Base-by-base conservation (phyloP, 2,797 vertebrate genomes). In the Thripadectes ignobilis region DNA sequence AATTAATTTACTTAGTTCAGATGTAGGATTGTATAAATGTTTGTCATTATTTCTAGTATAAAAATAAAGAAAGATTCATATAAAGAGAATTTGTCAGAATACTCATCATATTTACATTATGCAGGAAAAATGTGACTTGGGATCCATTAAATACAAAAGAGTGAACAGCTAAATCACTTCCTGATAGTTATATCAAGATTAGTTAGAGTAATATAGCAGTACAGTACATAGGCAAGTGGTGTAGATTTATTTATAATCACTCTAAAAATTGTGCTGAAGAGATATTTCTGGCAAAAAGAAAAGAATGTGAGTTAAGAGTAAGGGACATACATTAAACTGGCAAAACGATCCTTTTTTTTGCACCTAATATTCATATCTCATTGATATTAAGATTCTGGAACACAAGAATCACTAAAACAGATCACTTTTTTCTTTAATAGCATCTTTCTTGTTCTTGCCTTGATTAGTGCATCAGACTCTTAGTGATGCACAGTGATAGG, bases 1-100 rank as follows among this genome's bases (percentile, higher is more conserved):
- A 95, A 94, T 95, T 96, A 94, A 93, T 95, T 95, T 94, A 46
- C 67, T 96, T 94, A 82, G 73, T 84, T 92, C 89, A 82, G 29
- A 92, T 87, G 41, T 92, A 86, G 63, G 36, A 92, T 73, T 85
- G 54, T 94, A 91, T 89, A 95, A 96, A 96, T 91, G 84, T 97
- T 96, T 97, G 69, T 79, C 77, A 79, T 94, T 93, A 88, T 91
- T 95, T 95, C 89, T 79, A 90, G 63, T 85, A 49, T 73, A 92
- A 90, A 94, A 96, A 93, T 61, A 67, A 95, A 90, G 68, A 83
- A 88, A 85, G 55, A 82, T 49, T 84, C 71, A 20, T 74, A 74
- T 49, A 88, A 94, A 75, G 41, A 88, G 66, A 76, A 82, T 92
- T 89, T 79, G 45, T 82, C 63, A 95, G 88, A 90, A 86, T 74